These are phyloP conservation scores for Sphyrna mokarran DNA, from an alignment of 2,113 vertebrate species.

Conservation along the genomic window DNA sequence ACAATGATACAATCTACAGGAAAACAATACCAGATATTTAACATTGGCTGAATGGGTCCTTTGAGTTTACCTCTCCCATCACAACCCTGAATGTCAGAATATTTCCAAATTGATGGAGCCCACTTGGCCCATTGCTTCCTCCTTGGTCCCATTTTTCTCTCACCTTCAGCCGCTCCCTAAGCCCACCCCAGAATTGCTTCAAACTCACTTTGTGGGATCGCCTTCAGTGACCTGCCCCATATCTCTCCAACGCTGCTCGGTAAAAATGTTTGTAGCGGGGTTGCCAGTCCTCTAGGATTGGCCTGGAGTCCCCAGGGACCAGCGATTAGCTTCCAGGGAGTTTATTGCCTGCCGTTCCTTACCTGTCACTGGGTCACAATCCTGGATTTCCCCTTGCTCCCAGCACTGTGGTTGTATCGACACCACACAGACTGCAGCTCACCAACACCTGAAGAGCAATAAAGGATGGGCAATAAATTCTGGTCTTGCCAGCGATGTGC, in stretches of 20 bases:
- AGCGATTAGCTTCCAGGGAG: no score
- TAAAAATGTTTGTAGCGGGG: neutral
- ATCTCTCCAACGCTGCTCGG: neutral
- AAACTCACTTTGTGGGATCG: neutral
- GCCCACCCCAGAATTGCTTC: neutral
- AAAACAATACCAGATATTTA: neutral
- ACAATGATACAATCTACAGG: neutral
- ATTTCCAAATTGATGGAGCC: neutral
- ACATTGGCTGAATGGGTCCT: neutral
- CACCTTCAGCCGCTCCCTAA: neutral
- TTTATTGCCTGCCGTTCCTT: no score
- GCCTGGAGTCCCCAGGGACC: no score
- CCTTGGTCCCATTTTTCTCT: neutral
- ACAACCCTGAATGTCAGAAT: neutral
- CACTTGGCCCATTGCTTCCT: neutral
- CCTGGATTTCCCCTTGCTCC: no score
- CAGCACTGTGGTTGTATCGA: no score
- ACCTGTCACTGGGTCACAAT: no score
- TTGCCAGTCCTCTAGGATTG: no score
- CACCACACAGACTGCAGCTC: no score
- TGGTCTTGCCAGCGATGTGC: no score
- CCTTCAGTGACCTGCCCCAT: neutral
- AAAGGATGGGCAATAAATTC: no score
- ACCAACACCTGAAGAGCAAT: no score
- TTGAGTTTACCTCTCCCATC: neutral